Conservation (phyloP, 37 sponge, comb jelly and placozoan genomes). For the Eunapius fragilis region DNA sequence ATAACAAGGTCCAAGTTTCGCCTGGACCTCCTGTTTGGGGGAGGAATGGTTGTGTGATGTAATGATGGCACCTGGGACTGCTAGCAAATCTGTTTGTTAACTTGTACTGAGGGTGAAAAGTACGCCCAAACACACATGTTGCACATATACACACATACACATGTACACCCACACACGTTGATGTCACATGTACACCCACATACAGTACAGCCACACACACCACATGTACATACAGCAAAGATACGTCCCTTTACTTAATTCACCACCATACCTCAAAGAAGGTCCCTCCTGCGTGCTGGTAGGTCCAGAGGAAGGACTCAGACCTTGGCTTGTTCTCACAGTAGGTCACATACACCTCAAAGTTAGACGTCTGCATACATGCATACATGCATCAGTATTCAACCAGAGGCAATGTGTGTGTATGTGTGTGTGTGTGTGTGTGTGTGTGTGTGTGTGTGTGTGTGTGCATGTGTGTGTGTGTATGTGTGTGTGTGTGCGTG, state of each 20-base stretch:
- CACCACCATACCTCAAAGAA: slow-evolving; percentile 62
- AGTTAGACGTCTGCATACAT: slow-evolving; percentile 19
- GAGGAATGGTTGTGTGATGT: too few species aligned
- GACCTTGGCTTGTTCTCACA: slow-evolving; percentile 83
- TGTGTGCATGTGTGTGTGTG: too few species aligned
- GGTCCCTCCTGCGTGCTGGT: slow-evolving; percentile 44
- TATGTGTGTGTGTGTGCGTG: too few species aligned
- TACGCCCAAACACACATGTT: background rate
- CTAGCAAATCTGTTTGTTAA: too few species aligned
- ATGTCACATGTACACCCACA: background rate
- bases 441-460: too few species aligned
- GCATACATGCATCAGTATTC: background rate
- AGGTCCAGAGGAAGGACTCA: slow-evolving; percentile 66
- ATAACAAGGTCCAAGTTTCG: slow-evolving; percentile 7
- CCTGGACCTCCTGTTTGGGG: slow-evolving; percentile 43
- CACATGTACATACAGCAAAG: background rate
- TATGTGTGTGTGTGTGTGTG: too few species aligned
- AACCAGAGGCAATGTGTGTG: too few species aligned
- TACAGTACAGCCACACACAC: background rate
- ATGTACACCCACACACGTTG: background rate
- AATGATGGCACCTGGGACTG: too few species aligned
- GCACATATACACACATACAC: background rate
- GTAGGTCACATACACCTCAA: slow-evolving; percentile 78
- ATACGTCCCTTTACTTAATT: too few species aligned
- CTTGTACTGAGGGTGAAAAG: background rate